Base-by-base conservation (phyloP, 1,140 invertebrate genomes). In the Nylanderia fulva region DNA sequence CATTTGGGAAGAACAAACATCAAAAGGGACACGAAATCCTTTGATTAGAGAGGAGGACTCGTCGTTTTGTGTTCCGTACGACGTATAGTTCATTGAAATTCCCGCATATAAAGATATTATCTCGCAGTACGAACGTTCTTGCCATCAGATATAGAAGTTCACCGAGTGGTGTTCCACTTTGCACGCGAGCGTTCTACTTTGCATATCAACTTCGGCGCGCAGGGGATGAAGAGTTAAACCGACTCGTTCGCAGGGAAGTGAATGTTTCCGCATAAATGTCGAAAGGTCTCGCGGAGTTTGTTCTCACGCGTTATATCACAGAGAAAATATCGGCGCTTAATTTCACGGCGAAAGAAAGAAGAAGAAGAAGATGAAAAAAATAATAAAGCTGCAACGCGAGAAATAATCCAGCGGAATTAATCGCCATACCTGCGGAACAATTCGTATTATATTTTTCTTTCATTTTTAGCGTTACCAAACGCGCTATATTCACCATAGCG, bases 201-300 rank as follows among this genome's bases (percentile, higher is more conserved):
- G 84, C 77, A 83, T 63, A 85, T 83, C 84, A 69, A 71, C 76
- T 68, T 83, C 54, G 66, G 76, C 54, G 76, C 39, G 58, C 36
- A 80, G 60, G 69, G 69, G 63, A 85, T 71, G 63, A 85, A 71
- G 77, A 71, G 48, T 83, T 86, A 58, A 77, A 85, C 60, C 64
- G 64, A 79, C 48, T 69, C 74, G 74, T 71, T 69, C 54, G 56
- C 54, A 29, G 48, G 27, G 52, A 33, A 82, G 66, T 72, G 69
- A 75, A 45, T 48, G 54, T 90, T 86, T 80, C 48, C 79, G 61
- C 63, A 83, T 80, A 77, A 82, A 86, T 75, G 88, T 87, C 80
- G 80, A 89, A 89, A 71, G 63, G 58, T 60, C 64, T 54, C 45
- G 88, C 84, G 76, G 76, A 89, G 85, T 90, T 52, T 82, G 45